A percentile compares a stretch with the other conserved stretches of the same genome.
Evolutionary conservation across 2,888 invertebrate species (phyloP).

Genomic region (Ichneumon xanthorius): DNA sequence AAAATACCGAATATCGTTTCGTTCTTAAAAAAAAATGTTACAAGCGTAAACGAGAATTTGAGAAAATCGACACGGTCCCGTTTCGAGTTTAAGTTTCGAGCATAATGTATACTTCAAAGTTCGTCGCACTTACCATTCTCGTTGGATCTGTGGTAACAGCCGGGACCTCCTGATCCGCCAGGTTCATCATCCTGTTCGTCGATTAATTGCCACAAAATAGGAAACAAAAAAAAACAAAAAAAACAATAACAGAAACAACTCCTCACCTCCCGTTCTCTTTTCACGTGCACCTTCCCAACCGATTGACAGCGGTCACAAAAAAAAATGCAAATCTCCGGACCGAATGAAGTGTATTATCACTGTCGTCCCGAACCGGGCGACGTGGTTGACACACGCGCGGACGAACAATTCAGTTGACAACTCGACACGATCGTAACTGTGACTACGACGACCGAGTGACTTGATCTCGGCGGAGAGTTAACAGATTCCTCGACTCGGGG

Average conservation of each 20-base stretch:
- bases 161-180: slow-evolving; percentile 80
- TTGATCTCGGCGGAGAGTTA: slow-evolving; percentile 75
- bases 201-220: slow-evolving; percentile 13
- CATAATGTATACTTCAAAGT: neutral
- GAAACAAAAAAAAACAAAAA: neutral
- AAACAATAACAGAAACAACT: slow-evolving; percentile 19
- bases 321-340: neutral
- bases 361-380: neutral
- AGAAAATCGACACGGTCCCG: neutral
- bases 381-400: neutral
- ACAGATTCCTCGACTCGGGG: slow-evolving; percentile 68
- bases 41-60: neutral
- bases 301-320: neutral
- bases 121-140: slow-evolving; percentile 75
- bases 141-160: slow-evolving; percentile 76
- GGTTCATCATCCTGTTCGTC: slow-evolving; percentile 76
- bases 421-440: slow-evolving; percentile 74
- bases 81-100: neutral
- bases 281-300: slow-evolving; percentile 7
- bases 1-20: neutral
- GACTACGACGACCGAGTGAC: slow-evolving; percentile 77
- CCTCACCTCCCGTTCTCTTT: neutral
- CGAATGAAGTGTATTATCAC: slow-evolving; percentile 16
- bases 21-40: neutral
- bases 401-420: slow-evolving; percentile 26